Evolutionary conservation across 30 jellyfish, hydroid and myxozoan genomes (phyloP), one percentile per base, ranked within the genome.

Genomic region (Pseudorhiza aurosa): DNA sequence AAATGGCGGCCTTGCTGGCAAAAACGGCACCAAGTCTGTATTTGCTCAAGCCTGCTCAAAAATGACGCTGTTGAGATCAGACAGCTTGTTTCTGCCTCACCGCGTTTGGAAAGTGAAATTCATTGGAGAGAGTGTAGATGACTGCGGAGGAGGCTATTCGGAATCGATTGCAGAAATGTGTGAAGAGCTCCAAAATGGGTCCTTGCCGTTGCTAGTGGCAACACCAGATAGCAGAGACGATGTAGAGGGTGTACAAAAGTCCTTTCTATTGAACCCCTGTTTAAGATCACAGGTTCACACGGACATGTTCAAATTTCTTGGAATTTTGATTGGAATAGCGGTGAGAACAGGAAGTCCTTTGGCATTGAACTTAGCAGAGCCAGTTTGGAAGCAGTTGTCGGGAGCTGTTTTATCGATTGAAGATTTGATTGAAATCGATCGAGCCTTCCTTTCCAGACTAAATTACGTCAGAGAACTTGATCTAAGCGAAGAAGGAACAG

Each of bases 121-220:
- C 65, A 68, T 91, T 15, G 98, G 96, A 1, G 98, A 91, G 49
- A 76, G 96, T 19, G 98, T 85, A 29, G 98, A 91, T 62, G 98
- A 91, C 84, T 84, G 96, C 62, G 98, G 98, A 26, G 98, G 98
- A 56, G 98, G 96, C 0, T 91, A 82, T 84, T 84, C 96, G 4
- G 98, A 91, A 72, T 84, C 98, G 19, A 71, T 91, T 21, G 96
- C 98, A 14, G 98, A 91, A 55, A 84, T 91, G 90, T 91, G 98
- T 64, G 96, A 91, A 37, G 98, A 84, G 43, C 64, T 90, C 35
- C 95, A 84, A 58, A 77, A 90, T 59, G 97, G 97, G 14, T 44
- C 87, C 2, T 55, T 90, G 55, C 97, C 97, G 15, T 50, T 90
- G 37, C 39, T 90, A 12, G 46, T 83, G 7, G 77, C 96, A 58